phyloP scores from a whole-genome alignment of 2,113 vertebrate genomes.

The Saguinus imperator region DNA sequence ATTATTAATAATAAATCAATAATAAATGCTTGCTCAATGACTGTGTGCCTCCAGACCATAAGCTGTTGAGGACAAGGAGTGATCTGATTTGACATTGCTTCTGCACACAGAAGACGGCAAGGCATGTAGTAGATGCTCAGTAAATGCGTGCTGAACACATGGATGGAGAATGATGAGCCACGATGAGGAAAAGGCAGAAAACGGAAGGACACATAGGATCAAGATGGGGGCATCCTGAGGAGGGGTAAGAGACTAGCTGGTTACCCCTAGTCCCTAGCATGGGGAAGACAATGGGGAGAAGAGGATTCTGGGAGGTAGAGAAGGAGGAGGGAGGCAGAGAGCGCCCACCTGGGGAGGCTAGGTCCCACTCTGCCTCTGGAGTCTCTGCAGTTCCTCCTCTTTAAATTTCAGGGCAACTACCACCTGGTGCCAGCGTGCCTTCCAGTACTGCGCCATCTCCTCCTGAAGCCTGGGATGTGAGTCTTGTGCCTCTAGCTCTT shows the following conservation, averaged over 20 bases:
- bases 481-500: slow-evolving; percentile 60
- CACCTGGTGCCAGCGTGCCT: slow-evolving; percentile 82
- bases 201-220: background rate
- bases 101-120: background rate
- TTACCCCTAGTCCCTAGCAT: background rate
- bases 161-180: background rate
- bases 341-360: slow-evolving; percentile 53
- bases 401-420: slow-evolving; percentile 78
- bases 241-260: background rate
- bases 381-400: slow-evolving; percentile 79
- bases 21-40: background rate
- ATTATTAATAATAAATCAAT: background rate
- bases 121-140: background rate
- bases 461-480: slow-evolving; percentile 74
- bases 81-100: background rate
- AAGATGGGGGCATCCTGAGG: background rate
- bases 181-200: background rate
- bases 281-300: background rate
- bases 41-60: background rate
- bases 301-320: too few species aligned
- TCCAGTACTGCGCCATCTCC: slow-evolving; percentile 81
- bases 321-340: background rate
- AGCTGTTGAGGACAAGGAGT: background rate
- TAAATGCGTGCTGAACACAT: background rate
- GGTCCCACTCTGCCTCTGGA: slow-evolving; percentile 54